Base-by-base conservation (phyloP, 2,113 vertebrate species). In the Oncorhynchus tshawytscha region DNA sequence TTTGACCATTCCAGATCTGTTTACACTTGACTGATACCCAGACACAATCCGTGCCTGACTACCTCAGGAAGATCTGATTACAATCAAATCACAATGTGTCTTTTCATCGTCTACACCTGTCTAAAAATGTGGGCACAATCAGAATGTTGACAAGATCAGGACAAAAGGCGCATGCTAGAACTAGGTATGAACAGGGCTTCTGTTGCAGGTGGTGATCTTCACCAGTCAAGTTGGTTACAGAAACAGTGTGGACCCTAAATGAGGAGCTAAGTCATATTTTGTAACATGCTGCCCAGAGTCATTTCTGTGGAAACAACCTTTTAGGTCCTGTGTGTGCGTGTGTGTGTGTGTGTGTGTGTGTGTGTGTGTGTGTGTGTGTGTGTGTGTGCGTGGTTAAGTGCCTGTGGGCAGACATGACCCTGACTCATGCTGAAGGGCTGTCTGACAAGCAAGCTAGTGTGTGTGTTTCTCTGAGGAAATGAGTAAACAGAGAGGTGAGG, bases 381-480 rank as follows among this genome's bases (percentile, higher is more conserved):
- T 65, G 54, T 45, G 18, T 24, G 24, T 70, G 27, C 73, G 59
- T 67, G 54, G 80, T 82, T 64, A 78, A 66, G 84, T 60, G 80
- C 76, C 84, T 87, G 67, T 49, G 4, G 72, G 81, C 66, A 51
- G 72, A 65, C 74, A 59, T 60, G 75, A 71, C 29, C 67, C 72
- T 13, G 9, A 77, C 83, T 75, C 49, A 70, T 20, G 45, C 11
- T 7, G 25, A n/a, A 18, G 20, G 49, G 16, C 24, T 13, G 73
- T 81, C 73, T 45, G 39, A 45, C 39, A 45, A 45, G 39, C 39
- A 45, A 11, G 9, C 9, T 45, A 45, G 39, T 45, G 39, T 45
- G 39, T 77, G 49, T 67, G 45, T 83, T 76, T 77, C 75, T 74
- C 81, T 82, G 77, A 65, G 24, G 73, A 62, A 39, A 62, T 34